These are phyloP conservation scores for Pollenia labialis DNA, from an alignment of 2,888 invertebrate genomes.

Conservation along the genomic window DNA sequence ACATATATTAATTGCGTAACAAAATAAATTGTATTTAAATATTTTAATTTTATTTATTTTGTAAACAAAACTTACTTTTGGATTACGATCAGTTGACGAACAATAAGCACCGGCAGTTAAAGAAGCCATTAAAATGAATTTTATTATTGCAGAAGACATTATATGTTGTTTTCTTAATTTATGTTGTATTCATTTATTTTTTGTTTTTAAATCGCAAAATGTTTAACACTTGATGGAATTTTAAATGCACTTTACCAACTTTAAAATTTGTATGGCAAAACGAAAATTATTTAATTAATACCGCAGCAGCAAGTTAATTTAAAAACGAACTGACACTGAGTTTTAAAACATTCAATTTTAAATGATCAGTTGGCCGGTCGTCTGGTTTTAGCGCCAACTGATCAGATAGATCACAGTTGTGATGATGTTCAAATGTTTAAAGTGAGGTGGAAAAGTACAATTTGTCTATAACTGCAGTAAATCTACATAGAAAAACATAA, in stretches of 20 bases:
- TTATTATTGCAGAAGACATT: constrained; percentile 59
- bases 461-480: constrained; percentile 2
- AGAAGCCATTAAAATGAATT: constrained; percentile 59
- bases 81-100: constrained; percentile 66
- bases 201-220: neutral
- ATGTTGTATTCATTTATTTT: neutral
- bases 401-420: constrained; percentile 10
- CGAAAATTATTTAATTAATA: constrained; percentile 44
- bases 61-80: constrained; percentile 61
- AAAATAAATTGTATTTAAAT: neutral
- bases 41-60: neutral
- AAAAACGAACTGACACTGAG: constrained; percentile 29
- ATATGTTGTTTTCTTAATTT: constrained; percentile 15
- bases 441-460: neutral
- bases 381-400: constrained; percentile 1
- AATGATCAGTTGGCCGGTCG: neutral
- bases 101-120: constrained; percentile 39
- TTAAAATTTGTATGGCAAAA: constrained; percentile 25
- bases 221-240: constrained; percentile 51
- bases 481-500: constrained; percentile 23
- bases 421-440: constrained; percentile 24
- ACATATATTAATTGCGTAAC: neutral
- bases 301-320: constrained; percentile 46
- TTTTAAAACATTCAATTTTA: constrained; percentile 34
- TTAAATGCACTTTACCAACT: constrained; percentile 38